phyloP scores from a whole-genome alignment of 2,113 vertebrate species.

The Notiomystis cincta region DNA sequence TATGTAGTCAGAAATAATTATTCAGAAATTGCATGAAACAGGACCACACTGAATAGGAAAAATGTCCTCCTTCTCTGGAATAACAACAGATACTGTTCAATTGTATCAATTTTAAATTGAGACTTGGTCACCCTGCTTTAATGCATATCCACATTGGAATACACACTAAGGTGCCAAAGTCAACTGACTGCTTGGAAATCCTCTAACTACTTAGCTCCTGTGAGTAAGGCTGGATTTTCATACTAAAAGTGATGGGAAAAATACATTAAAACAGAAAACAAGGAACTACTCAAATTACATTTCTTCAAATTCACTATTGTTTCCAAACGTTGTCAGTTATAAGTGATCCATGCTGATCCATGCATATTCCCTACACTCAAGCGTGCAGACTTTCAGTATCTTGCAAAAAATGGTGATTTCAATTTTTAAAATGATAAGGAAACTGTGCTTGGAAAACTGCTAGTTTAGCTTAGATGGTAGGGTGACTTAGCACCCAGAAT shows the following conservation, averaged over 20 bases:
- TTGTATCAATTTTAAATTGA: background rate
- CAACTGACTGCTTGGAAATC: background rate
- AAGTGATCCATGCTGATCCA: background rate
- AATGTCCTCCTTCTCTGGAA: background rate
- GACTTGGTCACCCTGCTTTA: background rate
- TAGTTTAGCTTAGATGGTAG: background rate
- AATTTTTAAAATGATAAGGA: background rate
- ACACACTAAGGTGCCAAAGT: background rate
- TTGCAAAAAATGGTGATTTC: background rate
- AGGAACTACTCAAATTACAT: background rate
- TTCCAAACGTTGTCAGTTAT: background rate
- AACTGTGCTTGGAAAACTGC: background rate
- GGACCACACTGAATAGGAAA: background rate
- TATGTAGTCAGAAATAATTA: background rate
- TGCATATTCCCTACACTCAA: no score
- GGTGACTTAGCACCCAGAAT: accelerated
- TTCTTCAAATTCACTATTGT: background rate
- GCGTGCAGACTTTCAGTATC: background rate
- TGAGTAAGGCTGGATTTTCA: background rate
- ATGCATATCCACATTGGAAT: background rate
- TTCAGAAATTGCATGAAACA: background rate
- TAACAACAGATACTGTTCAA: background rate
- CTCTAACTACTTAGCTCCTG: background rate
- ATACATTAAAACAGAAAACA: background rate
- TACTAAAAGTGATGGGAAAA: background rate